Conservation (phyloP, 1,140 invertebrate genomes). For the Drosophila sturtevanti region DNA sequence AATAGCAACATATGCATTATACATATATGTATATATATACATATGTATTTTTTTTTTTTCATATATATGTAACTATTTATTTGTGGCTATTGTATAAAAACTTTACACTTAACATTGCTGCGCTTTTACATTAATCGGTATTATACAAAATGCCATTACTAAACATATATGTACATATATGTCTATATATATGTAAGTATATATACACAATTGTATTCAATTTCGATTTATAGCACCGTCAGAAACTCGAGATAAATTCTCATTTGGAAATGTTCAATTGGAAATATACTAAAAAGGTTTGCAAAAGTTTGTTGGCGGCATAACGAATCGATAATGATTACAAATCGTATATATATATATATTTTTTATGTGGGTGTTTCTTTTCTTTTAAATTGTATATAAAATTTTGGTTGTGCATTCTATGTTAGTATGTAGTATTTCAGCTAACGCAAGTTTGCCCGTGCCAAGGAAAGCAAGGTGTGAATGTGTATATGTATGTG, state of each 20-base stretch:
- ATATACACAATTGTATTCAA: background rate
- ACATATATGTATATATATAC: conserved; percentile 36
- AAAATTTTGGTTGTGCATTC: conserved; percentile 9
- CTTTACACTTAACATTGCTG: conserved; percentile 57
- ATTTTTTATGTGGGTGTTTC: background rate
- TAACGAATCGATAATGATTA: background rate
- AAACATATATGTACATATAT: conserved; percentile 24
- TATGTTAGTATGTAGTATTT: background rate
- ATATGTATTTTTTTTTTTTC: conserved; percentile 50
- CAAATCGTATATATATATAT: background rate
- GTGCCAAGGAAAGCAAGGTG: background rate
- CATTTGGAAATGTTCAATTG: background rate
- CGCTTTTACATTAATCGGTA: conserved; percentile 28
- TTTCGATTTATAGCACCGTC: background rate
- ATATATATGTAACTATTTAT: background rate
- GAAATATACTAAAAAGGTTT: background rate
- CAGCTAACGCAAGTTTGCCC: background rate
- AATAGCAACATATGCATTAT: conserved; percentile 59
- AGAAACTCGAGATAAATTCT: background rate
- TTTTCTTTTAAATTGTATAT: conserved; percentile 34
- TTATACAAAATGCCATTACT: conserved; percentile 61
- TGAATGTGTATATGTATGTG: background rate
- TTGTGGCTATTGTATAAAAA: conserved; percentile 59
- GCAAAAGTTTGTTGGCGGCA: background rate
- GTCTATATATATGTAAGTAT: conserved; percentile 5